Evolutionary conservation across 2,797 vertebrate species (phyloP), one percentile per base, ranked within the genome.

Genomic region (Clarias fuscus): DNA sequence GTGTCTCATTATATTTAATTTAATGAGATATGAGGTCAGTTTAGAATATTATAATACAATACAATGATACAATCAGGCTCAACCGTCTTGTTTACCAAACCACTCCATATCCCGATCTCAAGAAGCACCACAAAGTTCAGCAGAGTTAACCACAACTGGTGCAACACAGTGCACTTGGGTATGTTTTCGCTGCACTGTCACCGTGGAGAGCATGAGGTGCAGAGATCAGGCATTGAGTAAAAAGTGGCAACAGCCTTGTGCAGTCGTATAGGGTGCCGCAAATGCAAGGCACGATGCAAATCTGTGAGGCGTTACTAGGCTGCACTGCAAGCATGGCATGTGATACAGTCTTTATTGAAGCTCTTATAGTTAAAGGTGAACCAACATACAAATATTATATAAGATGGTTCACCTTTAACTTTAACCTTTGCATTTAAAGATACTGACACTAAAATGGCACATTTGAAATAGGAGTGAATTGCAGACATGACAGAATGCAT

Each of bases 71-170:
- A 24, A 37, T 73, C 40, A 56, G 14, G 18, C 48, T 59, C 24
- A 83, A 59, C 40, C 22, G 14, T 67, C 53, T 53, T 30, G 33
- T 82, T 83, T 53, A 87, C 27, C 86, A 84, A 84, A 71, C 53
- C 8, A 18, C 67, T 56, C 64, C 43, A 68, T 56, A 56, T 83
- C 53, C 82, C 68, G 18, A 61, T 71, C 67, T 59, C 2, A 43
- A n/a, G 56, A 27, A 72, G 62, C 33, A 8, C 85, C 81, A 82
- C 72, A 84, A 84, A 30, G 37, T 53, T 86, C 79, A 86, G 84
- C 84, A 88, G 58, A 84, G 70, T 82, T 84, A 85, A 88, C 88
- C 88, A 88, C 88, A 90, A 88, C 70, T 90, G 86, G 88, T 88
- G 85, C 85, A 86, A 53, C 70, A 7, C 30, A 62, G 48, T 78